These are phyloP conservation scores for Lochmaea crataegi DNA, from an alignment of 2,888 invertebrate genomes.

Conservation along the genomic window DNA sequence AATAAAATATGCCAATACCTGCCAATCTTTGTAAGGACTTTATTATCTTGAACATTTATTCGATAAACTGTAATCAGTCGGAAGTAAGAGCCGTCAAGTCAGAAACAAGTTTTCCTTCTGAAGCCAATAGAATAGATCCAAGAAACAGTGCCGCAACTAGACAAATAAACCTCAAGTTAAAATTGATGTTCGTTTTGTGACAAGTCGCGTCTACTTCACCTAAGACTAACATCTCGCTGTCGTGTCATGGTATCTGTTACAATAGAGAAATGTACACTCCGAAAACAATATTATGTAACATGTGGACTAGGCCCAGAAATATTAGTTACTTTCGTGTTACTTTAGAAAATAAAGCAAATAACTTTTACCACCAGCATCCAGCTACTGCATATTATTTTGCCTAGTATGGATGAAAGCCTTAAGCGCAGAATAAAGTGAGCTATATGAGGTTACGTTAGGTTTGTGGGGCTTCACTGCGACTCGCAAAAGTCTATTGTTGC, in stretches of 20 bases:
- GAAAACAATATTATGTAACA: neutral
- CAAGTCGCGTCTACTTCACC: conserved; percentile 38
- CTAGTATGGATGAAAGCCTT: too few species aligned
- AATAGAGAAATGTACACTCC: conserved; percentile 10
- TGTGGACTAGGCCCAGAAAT: neutral
- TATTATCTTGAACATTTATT: neutral
- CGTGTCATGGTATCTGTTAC: conserved; percentile 37
- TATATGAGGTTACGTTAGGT: too few species aligned
- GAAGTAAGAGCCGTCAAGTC: conserved; percentile 19
- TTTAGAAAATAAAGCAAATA: too few species aligned
- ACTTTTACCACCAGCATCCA: too few species aligned
- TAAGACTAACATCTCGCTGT: conserved; percentile 29
- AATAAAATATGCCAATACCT: neutral
- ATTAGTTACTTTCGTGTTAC: too few species aligned
- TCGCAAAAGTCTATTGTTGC: too few species aligned
- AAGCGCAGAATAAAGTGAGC: too few species aligned
- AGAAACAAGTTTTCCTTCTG: neutral
- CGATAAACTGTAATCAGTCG: conserved; percentile 10
- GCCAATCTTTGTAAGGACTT: neutral
- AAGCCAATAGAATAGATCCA: conserved; percentile 24
- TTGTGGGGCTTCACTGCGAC: too few species aligned
- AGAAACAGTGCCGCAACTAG: conserved; percentile 15
- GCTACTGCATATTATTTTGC: too few species aligned
- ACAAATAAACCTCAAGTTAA: conserved; percentile 38
- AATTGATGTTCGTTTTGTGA: conserved; percentile 43